Evolutionary conservation across 1,140 invertebrate genomes (phyloP), one percentile per base, ranked within the genome.

Genomic region (Ips nitidus): DNA sequence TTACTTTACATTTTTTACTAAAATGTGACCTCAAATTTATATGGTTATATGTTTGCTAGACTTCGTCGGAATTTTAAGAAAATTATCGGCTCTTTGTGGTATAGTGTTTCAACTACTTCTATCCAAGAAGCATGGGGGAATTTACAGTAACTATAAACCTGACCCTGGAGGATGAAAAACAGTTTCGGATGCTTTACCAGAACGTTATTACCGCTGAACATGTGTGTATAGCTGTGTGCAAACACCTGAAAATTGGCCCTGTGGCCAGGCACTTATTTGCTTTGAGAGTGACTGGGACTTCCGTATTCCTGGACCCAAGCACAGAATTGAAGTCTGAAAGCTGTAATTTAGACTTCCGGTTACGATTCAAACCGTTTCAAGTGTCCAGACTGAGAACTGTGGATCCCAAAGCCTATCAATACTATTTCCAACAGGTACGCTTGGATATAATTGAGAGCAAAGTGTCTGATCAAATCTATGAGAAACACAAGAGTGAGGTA

Each of bases 361-460:
- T 95, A 69, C 84, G 93, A 70, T 94, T 90, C 75, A 92, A 91
- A 80, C 87, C 90, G 37, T 81, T 88, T 1, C 85, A 82, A 74
- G 76, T 93, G 52, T 81, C 84, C 41, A 83, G 84, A 63, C 79
- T 95, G 8, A 87, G 87, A 69, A 84, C 85, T 63, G 81, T 90
- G 45, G 93, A 95, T 82, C 72, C 80, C 38, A 85, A 86, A 60
- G 89, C 92, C 7, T 94, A 92, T 76, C 86, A 93, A 75, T 95
- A 94, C 81, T 91, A 90, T 78, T 95, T 93, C 80, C 87, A 89
- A 80, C 94, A 96, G 88, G 89, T 89, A 41, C 83, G 91, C 45
- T 84, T 85, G 76, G 93, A 94, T 85, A 87, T 95, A 22, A 81
- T 93, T 45, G 84, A 91, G 52, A 91, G 90, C 75, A 88, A 88